A percentile compares a stretch with the other conserved stretches of the same genome.
Conservation (phyloP, 2,113 vertebrate species). For the Callocephalon fimbriatum region DNA sequence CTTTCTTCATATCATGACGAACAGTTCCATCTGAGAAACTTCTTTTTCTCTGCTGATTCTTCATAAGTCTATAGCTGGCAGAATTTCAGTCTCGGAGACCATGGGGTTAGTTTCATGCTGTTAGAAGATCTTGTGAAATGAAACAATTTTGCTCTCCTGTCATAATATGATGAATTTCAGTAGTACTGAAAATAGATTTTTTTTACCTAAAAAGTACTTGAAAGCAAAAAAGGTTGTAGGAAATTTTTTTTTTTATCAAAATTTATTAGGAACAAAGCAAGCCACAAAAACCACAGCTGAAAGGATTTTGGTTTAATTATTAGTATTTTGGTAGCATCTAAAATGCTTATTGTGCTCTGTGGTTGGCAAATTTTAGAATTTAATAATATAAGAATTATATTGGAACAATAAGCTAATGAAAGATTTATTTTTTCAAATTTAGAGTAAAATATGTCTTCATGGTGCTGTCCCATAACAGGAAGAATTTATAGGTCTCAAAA, state of each 20-base stretch:
- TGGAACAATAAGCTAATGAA: background rate
- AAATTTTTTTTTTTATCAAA: background rate
- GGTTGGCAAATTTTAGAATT: background rate
- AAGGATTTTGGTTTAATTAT: background rate
- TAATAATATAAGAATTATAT: background rate
- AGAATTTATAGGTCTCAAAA: background rate
- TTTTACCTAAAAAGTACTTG: background rate
- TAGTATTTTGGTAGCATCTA: background rate
- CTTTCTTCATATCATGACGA: conserved; percentile 61
- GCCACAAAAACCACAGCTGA: background rate
- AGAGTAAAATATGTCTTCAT: background rate
- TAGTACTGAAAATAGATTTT: conserved; percentile 9
- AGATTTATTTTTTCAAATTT: background rate
- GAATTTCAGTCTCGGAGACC: conserved; percentile 62
- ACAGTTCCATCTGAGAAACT: conserved; percentile 59
- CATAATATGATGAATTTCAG: conserved; percentile 58
- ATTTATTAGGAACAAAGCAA: conserved; percentile 6
- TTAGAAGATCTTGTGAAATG: conserved; percentile 35
- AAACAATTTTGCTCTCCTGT: conserved; percentile 71
- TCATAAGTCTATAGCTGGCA: conserved; percentile 28
- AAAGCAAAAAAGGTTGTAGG: background rate
- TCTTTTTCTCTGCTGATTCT: conserved; percentile 57
- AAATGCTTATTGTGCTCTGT: background rate
- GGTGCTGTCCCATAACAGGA: background rate
- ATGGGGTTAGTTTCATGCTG: conserved; percentile 41